These are phyloP conservation scores for Amphimallon solstitiale DNA, from an alignment of 2,888 invertebrate species.

Conservation along the genomic window DNA sequence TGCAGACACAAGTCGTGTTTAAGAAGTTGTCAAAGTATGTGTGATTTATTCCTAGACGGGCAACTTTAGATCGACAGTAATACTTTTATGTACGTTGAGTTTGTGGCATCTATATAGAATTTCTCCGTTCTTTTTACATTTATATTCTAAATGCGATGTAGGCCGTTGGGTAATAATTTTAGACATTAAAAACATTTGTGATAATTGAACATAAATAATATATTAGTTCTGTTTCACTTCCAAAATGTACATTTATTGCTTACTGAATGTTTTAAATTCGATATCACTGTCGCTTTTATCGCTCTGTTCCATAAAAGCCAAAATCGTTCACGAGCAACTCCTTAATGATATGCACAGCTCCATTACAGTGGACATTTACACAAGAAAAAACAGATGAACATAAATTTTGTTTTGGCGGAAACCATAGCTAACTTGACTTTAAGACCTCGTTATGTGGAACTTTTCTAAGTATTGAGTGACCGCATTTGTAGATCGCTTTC, in stretches of 20 bases:
- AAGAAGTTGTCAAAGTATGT: too few species aligned
- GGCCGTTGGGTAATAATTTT: conserved; percentile 20
- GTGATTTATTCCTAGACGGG: too few species aligned
- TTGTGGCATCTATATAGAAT: conserved; percentile 8
- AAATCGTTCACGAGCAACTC: conserved; percentile 35
- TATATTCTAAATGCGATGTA: conserved; percentile 12
- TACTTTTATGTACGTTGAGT: background rate
- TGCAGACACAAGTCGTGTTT: too few species aligned
- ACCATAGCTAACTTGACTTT: conserved; percentile 46
- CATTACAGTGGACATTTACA: conserved; percentile 47
- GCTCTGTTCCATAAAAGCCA: conserved; percentile 38
- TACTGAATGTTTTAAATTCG: conserved; percentile 31
- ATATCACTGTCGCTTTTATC: conserved; percentile 33
- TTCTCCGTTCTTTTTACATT: conserved; percentile 5
- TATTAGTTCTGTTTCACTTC: conserved; percentile 41
- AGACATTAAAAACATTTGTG: conserved; percentile 45
- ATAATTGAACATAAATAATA: conserved; percentile 48
- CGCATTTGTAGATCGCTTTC: conserved; percentile 48
- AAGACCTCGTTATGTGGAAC: conserved; percentile 48
- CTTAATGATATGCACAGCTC: conserved; percentile 47
- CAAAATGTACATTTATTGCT: conserved; percentile 33
- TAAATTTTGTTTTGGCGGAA: conserved; percentile 51
- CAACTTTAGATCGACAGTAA: too few species aligned
- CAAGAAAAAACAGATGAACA: conserved; percentile 46
- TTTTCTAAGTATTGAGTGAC: conserved; percentile 47